These are phyloP conservation scores for Mastacembelus armatus DNA, from an alignment of 2,797 vertebrate genomes.

Conservation along the genomic window DNA sequence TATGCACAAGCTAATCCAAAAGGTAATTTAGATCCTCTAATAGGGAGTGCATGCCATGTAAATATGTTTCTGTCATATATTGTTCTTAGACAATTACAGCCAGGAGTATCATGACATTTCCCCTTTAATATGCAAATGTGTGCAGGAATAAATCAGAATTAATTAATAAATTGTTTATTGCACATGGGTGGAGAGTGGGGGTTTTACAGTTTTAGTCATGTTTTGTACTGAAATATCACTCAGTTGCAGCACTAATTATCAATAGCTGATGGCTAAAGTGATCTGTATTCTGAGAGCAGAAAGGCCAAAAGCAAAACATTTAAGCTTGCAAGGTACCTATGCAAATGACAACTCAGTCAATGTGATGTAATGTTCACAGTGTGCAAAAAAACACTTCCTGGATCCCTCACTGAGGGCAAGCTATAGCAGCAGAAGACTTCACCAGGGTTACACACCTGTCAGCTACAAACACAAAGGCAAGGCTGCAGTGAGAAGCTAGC, in stretches of 20 bases:
- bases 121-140: slow-evolving; percentile 38
- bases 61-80: slow-evolving; percentile 18
- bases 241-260: no score
- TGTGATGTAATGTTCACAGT: no score
- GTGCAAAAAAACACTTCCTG: background rate
- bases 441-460: slow-evolving; percentile 4
- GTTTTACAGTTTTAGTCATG: background rate
- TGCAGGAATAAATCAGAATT: slow-evolving; percentile 35
- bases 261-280: no score
- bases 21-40: slow-evolving; percentile 18
- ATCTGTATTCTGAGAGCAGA: background rate
- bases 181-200: background rate
- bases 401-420: slow-evolving; percentile 22
- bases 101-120: slow-evolving; percentile 2
- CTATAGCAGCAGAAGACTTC: no score
- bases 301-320: slow-evolving; percentile 17
- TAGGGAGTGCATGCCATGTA: background rate
- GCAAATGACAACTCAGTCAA: slow-evolving; percentile 26
- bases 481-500: background rate
- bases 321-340: slow-evolving; percentile 12
- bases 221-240: slow-evolving; percentile 4
- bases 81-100: slow-evolving; percentile 9
- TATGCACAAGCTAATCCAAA: no score
- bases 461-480: background rate
- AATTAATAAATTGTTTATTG: slow-evolving; percentile 21